phyloP scores from a whole-genome alignment of 2,888 invertebrate genomes.

The Drosophila testacea region DNA sequence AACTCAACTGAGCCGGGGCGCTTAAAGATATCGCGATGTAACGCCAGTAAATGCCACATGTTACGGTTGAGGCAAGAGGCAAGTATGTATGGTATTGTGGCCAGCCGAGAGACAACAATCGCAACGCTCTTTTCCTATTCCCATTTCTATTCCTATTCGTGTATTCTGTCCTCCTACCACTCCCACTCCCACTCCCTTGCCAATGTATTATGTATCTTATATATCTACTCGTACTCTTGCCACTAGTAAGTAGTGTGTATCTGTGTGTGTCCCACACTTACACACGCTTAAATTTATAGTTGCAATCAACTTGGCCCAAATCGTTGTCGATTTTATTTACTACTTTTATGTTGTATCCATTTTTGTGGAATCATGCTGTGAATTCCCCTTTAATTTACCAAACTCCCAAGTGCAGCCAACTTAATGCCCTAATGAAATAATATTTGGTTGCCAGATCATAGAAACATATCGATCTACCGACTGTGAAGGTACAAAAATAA shows the following conservation, averaged over 20 bases:
- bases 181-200: neutral
- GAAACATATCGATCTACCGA: no score
- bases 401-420: constrained; percentile 20
- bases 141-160: constrained; percentile 23
- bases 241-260: constrained; percentile 21
- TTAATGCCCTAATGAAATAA: constrained; percentile 28
- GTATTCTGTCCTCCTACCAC: neutral
- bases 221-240: constrained; percentile 30
- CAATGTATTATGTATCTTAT: constrained; percentile 46
- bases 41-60: constrained; percentile 71
- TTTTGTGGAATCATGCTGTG: constrained; percentile 23
- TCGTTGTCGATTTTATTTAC: constrained; percentile 47
- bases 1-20: constrained; percentile 23
- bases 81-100: constrained; percentile 39
- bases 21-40: constrained; percentile 57
- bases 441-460: constrained; percentile 4
- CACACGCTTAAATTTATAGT: constrained; percentile 47
- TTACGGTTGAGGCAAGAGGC: constrained; percentile 36
- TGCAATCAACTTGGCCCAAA: constrained; percentile 57
- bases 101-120: constrained; percentile 44
- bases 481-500: no score
- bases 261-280: constrained; percentile 19
- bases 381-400: constrained; percentile 24
- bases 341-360: constrained; percentile 13
- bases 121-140: constrained; percentile 28